Evolutionary conservation across 2,113 vertebrate genomes (phyloP).

Genomic region (Accipiter cooperii): DNA sequence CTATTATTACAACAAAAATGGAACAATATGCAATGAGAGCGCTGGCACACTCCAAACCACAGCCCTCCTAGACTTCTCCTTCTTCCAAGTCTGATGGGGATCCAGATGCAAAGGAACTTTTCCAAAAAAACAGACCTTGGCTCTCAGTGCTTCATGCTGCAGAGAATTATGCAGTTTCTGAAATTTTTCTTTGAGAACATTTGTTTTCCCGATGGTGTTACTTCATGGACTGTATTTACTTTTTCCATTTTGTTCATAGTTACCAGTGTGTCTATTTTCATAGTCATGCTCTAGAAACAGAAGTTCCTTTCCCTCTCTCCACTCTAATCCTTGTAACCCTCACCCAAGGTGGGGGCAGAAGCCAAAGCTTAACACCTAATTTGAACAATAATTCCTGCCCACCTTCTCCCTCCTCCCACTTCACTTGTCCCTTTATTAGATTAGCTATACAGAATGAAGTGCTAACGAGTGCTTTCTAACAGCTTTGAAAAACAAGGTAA

Average conservation of each 20-base stretch:
- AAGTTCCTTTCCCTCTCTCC: slow-evolving; percentile 26
- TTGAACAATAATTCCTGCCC: slow-evolving; percentile 38
- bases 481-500: background rate
- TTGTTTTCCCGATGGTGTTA: slow-evolving; percentile 64
- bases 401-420: background rate
- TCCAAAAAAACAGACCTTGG: slow-evolving; percentile 59
- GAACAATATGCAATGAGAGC: slow-evolving; percentile 36
- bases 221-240: slow-evolving; percentile 53
- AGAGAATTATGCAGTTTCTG: slow-evolving; percentile 45
- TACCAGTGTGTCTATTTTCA: slow-evolving; percentile 55
- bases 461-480: background rate
- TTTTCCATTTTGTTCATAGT: slow-evolving; percentile 62
- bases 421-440: slow-evolving; percentile 26
- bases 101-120: slow-evolving; percentile 66
- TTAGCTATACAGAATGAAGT: background rate
- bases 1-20: slow-evolving; percentile 27
- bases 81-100: slow-evolving; percentile 56
- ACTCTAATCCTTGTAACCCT: slow-evolving; percentile 43
- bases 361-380: slow-evolving; percentile 55
- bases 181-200: slow-evolving; percentile 55
- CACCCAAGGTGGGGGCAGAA: slow-evolving; percentile 16
- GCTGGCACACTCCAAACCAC: slow-evolving; percentile 47
- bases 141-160: slow-evolving; percentile 39
- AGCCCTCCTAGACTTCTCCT: slow-evolving; percentile 40
- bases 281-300: slow-evolving; percentile 34